Base-by-base conservation (phyloP, 1,140 invertebrate genomes). In the Neodiprion fabricii region DNA sequence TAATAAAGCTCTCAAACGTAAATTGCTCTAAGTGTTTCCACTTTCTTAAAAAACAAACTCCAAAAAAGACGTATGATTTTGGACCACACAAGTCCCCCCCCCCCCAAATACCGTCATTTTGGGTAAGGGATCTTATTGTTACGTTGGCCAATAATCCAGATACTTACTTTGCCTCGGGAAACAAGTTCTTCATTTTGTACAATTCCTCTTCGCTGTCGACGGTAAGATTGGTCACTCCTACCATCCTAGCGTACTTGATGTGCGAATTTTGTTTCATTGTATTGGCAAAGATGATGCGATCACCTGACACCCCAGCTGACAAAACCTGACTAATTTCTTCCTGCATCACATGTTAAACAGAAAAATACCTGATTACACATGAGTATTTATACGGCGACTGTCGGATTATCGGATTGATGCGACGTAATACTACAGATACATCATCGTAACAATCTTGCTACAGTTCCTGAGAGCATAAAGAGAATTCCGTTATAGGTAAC, bases 261-360 rank as follows among this genome's bases (percentile, higher is more conserved):
- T 98, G 97, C 12, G 95, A 95, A 1, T 92, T 90, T 76, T 94
- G 94, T 87, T 99, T 99, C 77, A 96, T 96, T 0, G 98, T 98
- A 91, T 99, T 99, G 40, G 98, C 98, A 89, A 97, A 99, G 81
- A 99, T 97, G 74, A 99, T 98, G 61, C 94, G 92, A 88, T 90
- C 69, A 82, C 83, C 47, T 85, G 87, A 70, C 11, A 94, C 91
- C n/a, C 92, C 92, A 12, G 92, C 82, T 65, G 89, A 87, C 75
- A 94, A 83, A 14, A 95, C 89, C 78, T 90, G 90, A 75, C 90
- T 81, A 67, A 95, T 94, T 84, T 95, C 94, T 79, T 84, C 87
- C 92, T 93, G 77, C 11, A 84, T 61, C 11, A 61, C 53, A 9
- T 61, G 28, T 40, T 40, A 1, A 40, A 40, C 28, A 40, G 2